Conservation (phyloP, 1,140 invertebrate genomes). For the Sycobia sp. region DNA sequence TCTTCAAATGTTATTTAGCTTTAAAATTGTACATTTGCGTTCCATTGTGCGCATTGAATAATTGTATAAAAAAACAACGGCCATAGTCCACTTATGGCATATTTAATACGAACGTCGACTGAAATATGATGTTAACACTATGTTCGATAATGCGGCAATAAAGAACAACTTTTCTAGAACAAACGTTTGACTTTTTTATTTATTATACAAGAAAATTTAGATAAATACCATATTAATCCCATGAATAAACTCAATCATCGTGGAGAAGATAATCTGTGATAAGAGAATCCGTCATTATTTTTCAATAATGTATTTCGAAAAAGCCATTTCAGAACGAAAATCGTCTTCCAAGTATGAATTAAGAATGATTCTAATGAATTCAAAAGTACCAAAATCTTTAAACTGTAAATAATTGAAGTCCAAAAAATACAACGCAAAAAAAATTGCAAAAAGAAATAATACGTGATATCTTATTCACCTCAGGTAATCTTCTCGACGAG, state of each 20-base stretch:
- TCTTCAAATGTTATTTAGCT: no score
- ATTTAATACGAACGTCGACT: conserved; percentile 23
- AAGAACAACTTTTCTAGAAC: conserved; percentile 34
- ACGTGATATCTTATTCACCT: conserved; percentile 45
- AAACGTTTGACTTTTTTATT: conserved; percentile 23
- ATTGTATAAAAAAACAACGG: conserved; percentile 11
- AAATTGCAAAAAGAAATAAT: conserved; percentile 20
- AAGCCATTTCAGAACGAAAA: conserved; percentile 48
- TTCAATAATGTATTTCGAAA: conserved; percentile 28
- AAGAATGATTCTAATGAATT: not conserved
- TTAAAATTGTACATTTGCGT: no score
- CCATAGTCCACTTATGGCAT: conserved; percentile 19
- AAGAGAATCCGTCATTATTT: conserved; percentile 18
- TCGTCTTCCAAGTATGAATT: conserved; percentile 9
- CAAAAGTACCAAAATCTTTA: not conserved
- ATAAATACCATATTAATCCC: no score
- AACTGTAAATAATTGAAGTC: not conserved
- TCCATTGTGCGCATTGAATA: no score
- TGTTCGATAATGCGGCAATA: conserved; percentile 34
- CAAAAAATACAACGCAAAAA: not conserved
- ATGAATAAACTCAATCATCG: conserved; percentile 6
- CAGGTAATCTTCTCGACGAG: conserved; percentile 86
- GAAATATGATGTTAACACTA: conserved; percentile 29
- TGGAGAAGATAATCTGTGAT: conserved; percentile 37
- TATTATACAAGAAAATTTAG: not conserved